Conservation (phyloP, 2,888 invertebrate genomes). For the Uropetala carovei region DNA sequence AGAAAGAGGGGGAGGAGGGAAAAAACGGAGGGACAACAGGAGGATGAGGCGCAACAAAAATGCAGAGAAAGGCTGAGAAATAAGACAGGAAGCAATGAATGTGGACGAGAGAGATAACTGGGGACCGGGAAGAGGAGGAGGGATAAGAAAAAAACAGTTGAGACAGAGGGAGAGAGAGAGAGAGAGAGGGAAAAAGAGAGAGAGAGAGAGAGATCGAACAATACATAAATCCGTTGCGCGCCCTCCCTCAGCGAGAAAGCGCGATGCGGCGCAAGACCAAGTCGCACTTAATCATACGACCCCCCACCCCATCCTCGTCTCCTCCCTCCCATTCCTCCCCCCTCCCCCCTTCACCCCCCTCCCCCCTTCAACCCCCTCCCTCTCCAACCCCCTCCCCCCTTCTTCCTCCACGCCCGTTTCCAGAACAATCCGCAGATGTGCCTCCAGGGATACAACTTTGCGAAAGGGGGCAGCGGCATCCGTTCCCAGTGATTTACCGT, state of each 20-base stretch:
- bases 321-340: no score
- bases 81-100: not conserved
- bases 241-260: slow-evolving; percentile 28
- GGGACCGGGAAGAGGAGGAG: not conserved
- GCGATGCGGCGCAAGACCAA: slow-evolving; percentile 33
- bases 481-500: slow-evolving; percentile 50
- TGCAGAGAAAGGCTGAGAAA: not conserved
- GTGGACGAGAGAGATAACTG: not conserved
- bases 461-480: slow-evolving; percentile 54
- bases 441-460: slow-evolving; percentile 46
- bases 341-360: not conserved
- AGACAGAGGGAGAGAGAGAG: not conserved
- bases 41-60: not conserved
- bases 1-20: not conserved
- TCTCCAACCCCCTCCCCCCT: not conserved
- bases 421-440: slow-evolving; percentile 60
- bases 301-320: not conserved
- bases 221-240: slow-evolving; percentile 11
- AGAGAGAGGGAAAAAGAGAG: not conserved
- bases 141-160: not conserved
- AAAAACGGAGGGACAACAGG: not conserved
- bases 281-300: slow-evolving; percentile 59
- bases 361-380: not conserved
- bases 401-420: not conserved
- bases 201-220: not conserved